Conservation (phyloP, 2,888 invertebrate species). For the Chymomyza amoena region DNA sequence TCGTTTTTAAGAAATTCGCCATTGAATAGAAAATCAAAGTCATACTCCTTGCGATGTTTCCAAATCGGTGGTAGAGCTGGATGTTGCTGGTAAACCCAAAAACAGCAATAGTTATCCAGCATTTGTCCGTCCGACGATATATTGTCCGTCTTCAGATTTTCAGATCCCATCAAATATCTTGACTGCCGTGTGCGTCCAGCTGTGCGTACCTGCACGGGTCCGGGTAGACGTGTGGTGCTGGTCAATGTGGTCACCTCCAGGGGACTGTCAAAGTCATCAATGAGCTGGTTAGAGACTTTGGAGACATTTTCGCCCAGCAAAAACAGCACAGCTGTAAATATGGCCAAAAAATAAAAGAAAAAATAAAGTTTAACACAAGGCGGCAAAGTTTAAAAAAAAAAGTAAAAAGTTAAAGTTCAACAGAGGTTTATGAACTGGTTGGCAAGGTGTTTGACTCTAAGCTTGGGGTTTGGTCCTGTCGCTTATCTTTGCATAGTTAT, state of each 20-base stretch:
- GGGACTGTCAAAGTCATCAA: conserved; percentile 16
- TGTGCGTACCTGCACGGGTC: background rate
- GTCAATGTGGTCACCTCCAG: conserved; percentile 30
- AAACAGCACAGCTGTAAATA: conserved; percentile 8
- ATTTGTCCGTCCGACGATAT: background rate
- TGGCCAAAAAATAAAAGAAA: background rate
- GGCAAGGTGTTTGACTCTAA: background rate
- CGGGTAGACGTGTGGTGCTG: background rate
- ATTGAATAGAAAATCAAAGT: conserved; percentile 38
- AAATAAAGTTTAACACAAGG: background rate
- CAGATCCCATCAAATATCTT: background rate
- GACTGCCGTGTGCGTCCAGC: conserved; percentile 39
- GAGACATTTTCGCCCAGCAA: background rate
- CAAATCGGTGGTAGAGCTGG: conserved; percentile 19
- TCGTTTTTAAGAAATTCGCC: conserved; percentile 33
- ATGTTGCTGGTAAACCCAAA: conserved; percentile 46
- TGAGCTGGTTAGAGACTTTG: background rate
- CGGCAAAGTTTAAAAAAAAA: background rate
- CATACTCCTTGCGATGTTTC: conserved; percentile 19
- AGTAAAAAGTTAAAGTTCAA: background rate
- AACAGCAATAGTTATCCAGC: conserved; percentile 45
- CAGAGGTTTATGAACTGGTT: background rate
- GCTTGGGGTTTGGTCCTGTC: background rate
- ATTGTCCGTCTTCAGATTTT: background rate
- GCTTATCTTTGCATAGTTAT: background rate